Evolutionary conservation across 1,140 invertebrate genomes (phyloP), one percentile per base, ranked within the genome.

Genomic region (Rhynchophorus ferrugineus): DNA sequence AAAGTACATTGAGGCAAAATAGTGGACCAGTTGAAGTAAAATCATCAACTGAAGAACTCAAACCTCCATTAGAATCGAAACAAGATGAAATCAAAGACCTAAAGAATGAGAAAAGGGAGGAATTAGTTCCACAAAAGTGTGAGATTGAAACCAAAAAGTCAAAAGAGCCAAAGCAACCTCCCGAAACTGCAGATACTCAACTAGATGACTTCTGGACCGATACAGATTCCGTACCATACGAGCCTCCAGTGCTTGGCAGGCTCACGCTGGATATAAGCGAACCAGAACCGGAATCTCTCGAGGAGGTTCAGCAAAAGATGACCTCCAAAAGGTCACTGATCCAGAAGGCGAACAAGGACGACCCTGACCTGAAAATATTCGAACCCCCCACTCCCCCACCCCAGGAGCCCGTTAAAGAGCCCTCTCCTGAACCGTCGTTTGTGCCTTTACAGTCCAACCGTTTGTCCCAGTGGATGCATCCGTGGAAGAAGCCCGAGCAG

Each of bases 171-270:
- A 29, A 29, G 11, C 5, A n/a, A n/a, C n/a, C n/a, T n/a, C n/a
- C n/a, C n/a, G n/a, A n/a, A n/a, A n/a, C n/a, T n/a, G n/a, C n/a
- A n/a, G n/a, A n/a, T n/a, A n/a, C n/a, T n/a, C n/a, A 48, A 19
- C 43, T 43, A 55, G 70, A 68, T 19, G 73, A 75, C 55, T 76
- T 78, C 69, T 78, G 75, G 76, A 68, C 69, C 49, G 71, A 75
- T 57, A 73, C 73, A 36, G 73, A 75, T 63, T 63, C 74, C 54
- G 76, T 76, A 69, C 76, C 73, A 46, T 63, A 76, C 51, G 74
- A 76, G 35, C 46, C 66, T 69, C 73, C 61, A 63, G 70, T 42
- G 67, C 71, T 48, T 69, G 72, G 49, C 71, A 69, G 42, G 29
- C 39, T 49, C 18, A 61, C 56, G 21, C 16, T 48, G 14, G 54